Base-by-base conservation (phyloP, 2,888 invertebrate genomes). In the Cephus pulcher region DNA sequence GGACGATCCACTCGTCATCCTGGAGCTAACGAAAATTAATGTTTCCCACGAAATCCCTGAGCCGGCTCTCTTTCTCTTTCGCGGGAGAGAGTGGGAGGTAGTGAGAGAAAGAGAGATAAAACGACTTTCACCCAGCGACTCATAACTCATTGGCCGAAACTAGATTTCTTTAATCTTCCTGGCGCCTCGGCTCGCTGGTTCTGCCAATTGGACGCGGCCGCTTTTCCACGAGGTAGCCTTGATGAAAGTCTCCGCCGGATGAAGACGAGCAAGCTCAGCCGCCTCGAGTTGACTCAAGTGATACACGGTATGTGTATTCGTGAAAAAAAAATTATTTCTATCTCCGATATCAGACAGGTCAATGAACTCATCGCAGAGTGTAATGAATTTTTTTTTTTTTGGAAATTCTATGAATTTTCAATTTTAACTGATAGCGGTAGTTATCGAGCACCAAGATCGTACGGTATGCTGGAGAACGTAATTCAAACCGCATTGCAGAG, bases 401-500 rank as follows among this genome's bases (percentile, higher is more conserved):
- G 0, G 2, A 40, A 2, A 56, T 56, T 56, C 2, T 9, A 40
- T 0, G 1, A 56, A 56, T 23, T 56, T 56, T 23, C 1, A 56
- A 23, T 23, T 56, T 56, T 23, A 9, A 9, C 56, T 2, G 56
- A 56, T 23, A 56, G 23, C 23, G 9, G 0, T 15, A 3, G 23
- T 2, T 9, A 23, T n/a, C 34, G 32, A 12, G 15, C 32, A 12
- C 2, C 6, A 33, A 71, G 32, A 71, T 6, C 12, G 3, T 12
- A 23, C 34, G 12, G 71, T 71, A 32, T 33, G 3, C 34, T 9
- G 32, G 30, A 71, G 74, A 77, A 35, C 82, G 82, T 84, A 78
- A 82, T 80, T 82, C 78, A 75, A 74, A 77, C 79, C 83, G 82
- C 83, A 83, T 81, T 84, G 82, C 85, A 79, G 83, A 80, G 79